These are phyloP conservation scores for Neotragus pygmaeus DNA, from an alignment of 2,113 vertebrate species.

Conservation along the genomic window DNA sequence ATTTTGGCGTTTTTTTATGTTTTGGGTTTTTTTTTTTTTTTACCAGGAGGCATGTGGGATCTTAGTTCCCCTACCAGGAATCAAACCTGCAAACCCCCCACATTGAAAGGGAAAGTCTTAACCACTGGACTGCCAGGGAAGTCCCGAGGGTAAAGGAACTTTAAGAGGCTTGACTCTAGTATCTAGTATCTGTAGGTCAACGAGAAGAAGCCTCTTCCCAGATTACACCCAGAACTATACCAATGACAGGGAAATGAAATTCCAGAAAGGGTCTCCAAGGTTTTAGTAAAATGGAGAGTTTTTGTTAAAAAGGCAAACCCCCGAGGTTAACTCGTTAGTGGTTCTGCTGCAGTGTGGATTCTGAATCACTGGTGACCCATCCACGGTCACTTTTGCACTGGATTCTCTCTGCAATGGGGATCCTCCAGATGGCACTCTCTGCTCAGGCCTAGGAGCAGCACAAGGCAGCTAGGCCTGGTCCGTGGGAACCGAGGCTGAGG, in stretches of 20 bases:
- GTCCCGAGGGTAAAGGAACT: not conserved
- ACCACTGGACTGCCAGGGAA: not conserved
- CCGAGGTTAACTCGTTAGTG: not conserved
- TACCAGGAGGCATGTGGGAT: not conserved
- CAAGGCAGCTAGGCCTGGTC: not conserved
- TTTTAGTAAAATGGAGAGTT: not conserved
- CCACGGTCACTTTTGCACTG: not conserved
- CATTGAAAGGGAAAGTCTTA: not conserved
- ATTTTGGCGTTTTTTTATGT: not conserved
- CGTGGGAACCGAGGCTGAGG: not conserved
- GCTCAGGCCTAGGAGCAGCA: not conserved
- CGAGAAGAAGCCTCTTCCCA: not conserved
- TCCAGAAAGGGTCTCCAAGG: not conserved
- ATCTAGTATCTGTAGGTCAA: not conserved
- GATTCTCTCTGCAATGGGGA: not conserved
- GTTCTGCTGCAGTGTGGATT: not conserved
- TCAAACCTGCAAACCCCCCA: not conserved
- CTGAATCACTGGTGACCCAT: not conserved
- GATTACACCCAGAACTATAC: not conserved
- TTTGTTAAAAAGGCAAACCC: not conserved
- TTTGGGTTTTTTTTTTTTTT: not conserved
- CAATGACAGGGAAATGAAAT: not conserved
- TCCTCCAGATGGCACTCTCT: conserved; percentile 64
- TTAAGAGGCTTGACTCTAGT: not conserved
- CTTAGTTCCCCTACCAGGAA: not conserved